Conservation (phyloP, 1,140 invertebrate genomes). For the Trypoxylus dichotomus region DNA sequence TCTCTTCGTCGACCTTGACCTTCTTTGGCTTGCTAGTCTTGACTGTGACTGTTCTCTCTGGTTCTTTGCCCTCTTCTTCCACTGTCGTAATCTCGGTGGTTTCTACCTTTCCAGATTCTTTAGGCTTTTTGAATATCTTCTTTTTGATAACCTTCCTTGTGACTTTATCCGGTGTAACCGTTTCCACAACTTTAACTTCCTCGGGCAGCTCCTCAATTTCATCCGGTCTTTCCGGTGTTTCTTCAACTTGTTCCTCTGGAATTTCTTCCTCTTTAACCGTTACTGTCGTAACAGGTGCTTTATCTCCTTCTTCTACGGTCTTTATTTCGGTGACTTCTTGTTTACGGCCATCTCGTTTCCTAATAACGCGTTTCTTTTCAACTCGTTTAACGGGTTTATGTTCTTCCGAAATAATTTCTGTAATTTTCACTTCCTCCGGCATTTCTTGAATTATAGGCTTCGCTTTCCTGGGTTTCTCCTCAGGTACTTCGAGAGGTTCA, state of each 20-base stretch:
- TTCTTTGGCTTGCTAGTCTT: slow-evolving; percentile 43
- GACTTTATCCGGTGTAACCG: slow-evolving; percentile 42
- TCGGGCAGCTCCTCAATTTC: slow-evolving; percentile 40
- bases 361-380: slow-evolving; percentile 44
- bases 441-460: slow-evolving; percentile 35
- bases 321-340: slow-evolving; percentile 31
- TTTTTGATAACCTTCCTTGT: slow-evolving; percentile 45
- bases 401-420: slow-evolving; percentile 40
- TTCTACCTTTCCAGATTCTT: slow-evolving; percentile 42
- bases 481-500: slow-evolving; percentile 46
- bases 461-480: slow-evolving; percentile 31
- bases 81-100: slow-evolving; percentile 45
- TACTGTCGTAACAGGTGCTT: slow-evolving; percentile 48
- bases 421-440: slow-evolving; percentile 17
- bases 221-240: not conserved
- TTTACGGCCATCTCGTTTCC: slow-evolving; percentile 27
- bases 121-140: slow-evolving; percentile 42
- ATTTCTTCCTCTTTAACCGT: slow-evolving; percentile 43
- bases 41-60: slow-evolving; percentile 52
- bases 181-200: slow-evolving; percentile 45
- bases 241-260: slow-evolving; percentile 23
- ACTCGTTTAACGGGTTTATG: slow-evolving; percentile 44
- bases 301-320: slow-evolving; percentile 42
- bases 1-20: slow-evolving; percentile 22
- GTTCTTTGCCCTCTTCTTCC: slow-evolving; percentile 44